Percentiles rank a stretch among this genome's conserved stretches.
phyloP scores from a whole-genome alignment of 2,888 invertebrate genomes.

The Synanthedon myopaeformis region DNA sequence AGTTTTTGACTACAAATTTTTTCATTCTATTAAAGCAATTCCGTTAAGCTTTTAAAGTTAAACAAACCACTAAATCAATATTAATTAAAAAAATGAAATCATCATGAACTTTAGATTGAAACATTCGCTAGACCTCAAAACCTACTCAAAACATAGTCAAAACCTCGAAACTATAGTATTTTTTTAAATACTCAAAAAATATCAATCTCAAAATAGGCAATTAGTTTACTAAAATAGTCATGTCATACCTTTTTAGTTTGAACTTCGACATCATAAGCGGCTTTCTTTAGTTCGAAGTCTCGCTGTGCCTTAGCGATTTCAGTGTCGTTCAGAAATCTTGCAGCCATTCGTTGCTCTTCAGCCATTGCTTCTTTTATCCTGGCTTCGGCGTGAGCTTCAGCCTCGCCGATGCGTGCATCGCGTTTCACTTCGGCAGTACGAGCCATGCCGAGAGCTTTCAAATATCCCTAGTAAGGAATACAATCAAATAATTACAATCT shows the following conservation, averaged over 20 bases:
- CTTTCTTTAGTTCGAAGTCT: constrained; percentile 97
- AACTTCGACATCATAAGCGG: constrained; percentile 96
- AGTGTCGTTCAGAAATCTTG: constrained; percentile 93
- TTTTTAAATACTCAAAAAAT: neutral
- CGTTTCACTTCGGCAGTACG: constrained; percentile 95
- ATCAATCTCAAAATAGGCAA: neutral
- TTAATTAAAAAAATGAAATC: no score
- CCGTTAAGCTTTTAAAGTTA: no score
- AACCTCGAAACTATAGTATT: neutral
- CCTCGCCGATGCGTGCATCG: constrained; percentile 97
- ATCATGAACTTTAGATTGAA: no score
- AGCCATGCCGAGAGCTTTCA: constrained; percentile 94
- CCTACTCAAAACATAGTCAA: no score
- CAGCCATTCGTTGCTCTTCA: constrained; percentile 95
- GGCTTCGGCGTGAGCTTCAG: constrained; percentile 93
- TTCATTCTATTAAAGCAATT: no score
- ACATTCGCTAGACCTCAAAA: no score
- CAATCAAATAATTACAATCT: no score
- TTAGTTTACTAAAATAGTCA: neutral
- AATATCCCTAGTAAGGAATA: constrained; percentile 78
- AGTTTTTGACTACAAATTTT: no score
- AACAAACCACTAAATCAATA: no score
- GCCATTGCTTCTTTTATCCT: constrained; percentile 95
- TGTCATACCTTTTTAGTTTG: constrained; percentile 83
- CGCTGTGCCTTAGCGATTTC: constrained; percentile 97